phyloP scores from a whole-genome alignment of 2,797 vertebrate genomes.

The Caiman crocodilus region DNA sequence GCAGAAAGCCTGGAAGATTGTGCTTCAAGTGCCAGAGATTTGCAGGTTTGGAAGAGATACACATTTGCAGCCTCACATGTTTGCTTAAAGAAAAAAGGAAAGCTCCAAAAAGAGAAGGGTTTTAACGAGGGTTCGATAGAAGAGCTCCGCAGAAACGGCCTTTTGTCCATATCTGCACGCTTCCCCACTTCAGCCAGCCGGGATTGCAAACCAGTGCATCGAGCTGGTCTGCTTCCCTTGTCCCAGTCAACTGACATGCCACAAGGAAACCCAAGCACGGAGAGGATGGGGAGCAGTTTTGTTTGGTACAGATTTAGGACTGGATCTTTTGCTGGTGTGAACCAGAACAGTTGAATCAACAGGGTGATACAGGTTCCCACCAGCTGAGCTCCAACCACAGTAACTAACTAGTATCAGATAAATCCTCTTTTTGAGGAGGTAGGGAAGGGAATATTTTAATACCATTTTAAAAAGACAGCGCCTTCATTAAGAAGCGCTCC shows the following conservation, averaged over 20 bases:
- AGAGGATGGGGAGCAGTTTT: neutral
- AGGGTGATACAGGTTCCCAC: neutral
- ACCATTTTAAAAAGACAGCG: neutral
- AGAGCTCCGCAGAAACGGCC: neutral
- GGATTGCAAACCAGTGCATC: neutral
- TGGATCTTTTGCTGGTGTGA: neutral
- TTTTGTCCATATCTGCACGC: neutral
- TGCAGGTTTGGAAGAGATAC: neutral
- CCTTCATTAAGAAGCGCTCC: neutral
- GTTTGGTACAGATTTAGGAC: neutral
- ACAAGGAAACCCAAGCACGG: neutral
- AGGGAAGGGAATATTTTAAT: no score
- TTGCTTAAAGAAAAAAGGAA: neutral
- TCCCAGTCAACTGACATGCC: neutral
- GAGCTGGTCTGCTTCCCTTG: neutral
- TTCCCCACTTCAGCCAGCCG: neutral
- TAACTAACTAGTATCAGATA: no score
- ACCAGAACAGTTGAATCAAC: neutral
- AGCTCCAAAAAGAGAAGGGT: neutral
- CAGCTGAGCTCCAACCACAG: neutral
- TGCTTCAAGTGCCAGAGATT: neutral
- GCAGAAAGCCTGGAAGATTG: neutral
- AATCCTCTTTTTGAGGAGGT: no score
- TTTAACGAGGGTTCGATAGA: neutral
- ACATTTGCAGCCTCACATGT: neutral